These are phyloP conservation scores for Drosophila neutralis DNA, from an alignment of 2,888 invertebrate genomes.

Conservation along the genomic window DNA sequence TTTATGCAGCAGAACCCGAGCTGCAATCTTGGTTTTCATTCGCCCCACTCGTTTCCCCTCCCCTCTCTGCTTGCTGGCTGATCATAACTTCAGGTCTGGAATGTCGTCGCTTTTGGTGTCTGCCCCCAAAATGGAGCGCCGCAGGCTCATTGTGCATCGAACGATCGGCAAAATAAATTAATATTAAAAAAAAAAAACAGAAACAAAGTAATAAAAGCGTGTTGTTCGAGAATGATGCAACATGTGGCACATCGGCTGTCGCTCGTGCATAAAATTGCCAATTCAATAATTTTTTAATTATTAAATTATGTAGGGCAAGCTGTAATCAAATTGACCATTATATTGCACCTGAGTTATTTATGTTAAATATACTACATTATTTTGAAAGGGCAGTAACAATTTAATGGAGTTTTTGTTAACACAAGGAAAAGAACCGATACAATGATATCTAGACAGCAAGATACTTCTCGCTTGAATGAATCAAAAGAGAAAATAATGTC, in stretches of 20 bases:
- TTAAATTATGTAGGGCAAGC: constrained; percentile 53
- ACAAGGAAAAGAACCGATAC: neutral
- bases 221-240: constrained; percentile 58
- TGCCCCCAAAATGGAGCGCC: constrained; percentile 58
- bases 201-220: constrained; percentile 11
- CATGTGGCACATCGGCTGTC: constrained; percentile 56
- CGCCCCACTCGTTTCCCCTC: constrained; percentile 1
- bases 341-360: constrained; percentile 18
- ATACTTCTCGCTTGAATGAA: neutral
- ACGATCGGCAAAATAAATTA: constrained; percentile 22
- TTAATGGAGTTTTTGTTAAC: neutral
- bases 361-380: neutral
- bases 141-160: constrained; percentile 25
- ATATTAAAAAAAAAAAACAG: constrained; percentile 12
- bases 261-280: constrained; percentile 52
- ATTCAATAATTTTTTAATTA: constrained; percentile 49
- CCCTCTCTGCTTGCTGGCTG: constrained; percentile 24
- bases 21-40: constrained; percentile 35
- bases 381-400: constrained; percentile 1
- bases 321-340: constrained; percentile 26
- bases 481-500: neutral
- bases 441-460: neutral
- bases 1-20: constrained; percentile 56
- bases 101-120: constrained; percentile 61
- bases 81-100: constrained; percentile 66